phyloP scores from a whole-genome alignment of 2,797 vertebrate genomes.

The Neoniphon sammara region DNA sequence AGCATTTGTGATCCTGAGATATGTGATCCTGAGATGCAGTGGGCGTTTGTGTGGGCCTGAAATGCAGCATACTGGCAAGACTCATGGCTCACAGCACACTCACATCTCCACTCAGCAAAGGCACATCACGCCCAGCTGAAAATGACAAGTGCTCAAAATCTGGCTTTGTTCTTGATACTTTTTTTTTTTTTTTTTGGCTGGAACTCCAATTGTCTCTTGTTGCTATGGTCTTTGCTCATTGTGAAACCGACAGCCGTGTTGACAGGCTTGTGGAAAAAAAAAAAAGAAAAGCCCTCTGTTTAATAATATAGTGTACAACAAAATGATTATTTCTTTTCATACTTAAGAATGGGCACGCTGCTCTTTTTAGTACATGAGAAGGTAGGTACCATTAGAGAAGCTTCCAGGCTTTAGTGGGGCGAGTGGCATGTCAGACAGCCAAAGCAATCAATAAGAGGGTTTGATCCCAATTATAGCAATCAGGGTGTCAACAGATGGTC shows the following conservation, averaged over 20 bases:
- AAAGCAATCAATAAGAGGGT: constrained; percentile 1
- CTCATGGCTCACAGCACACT: constrained; percentile 49
- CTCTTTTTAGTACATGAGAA: constrained; percentile 21
- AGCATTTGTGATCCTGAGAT: constrained; percentile 42
- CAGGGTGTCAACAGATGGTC: constrained; percentile 26
- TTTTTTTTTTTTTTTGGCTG: constrained; percentile 33
- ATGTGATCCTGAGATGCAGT: constrained; percentile 40
- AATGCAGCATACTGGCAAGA: constrained; percentile 28
- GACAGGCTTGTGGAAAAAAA: constrained; percentile 37
- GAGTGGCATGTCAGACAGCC: constrained; percentile 13
- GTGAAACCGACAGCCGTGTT: constrained; percentile 48
- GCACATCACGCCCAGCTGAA: constrained; percentile 63
- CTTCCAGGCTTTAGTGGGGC: background rate
- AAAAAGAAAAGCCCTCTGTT: constrained; percentile 26
- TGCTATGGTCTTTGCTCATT: constrained; percentile 57
- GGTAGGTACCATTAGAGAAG: background rate
- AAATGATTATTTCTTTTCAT: constrained; percentile 33
- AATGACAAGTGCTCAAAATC: constrained; percentile 63
- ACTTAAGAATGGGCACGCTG: constrained; percentile 1
- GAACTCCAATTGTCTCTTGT: constrained; percentile 66
- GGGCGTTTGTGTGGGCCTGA: constrained; percentile 40
- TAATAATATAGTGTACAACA: constrained; percentile 12
- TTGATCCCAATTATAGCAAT: constrained; percentile 37
- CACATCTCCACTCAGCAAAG: constrained; percentile 48
- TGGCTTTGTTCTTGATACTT: constrained; percentile 60